Percentiles rank a stretch among this genome's conserved stretches.
Conservation (phyloP, 2,888 invertebrate genomes). For the Perizoma flavofasciatum region DNA sequence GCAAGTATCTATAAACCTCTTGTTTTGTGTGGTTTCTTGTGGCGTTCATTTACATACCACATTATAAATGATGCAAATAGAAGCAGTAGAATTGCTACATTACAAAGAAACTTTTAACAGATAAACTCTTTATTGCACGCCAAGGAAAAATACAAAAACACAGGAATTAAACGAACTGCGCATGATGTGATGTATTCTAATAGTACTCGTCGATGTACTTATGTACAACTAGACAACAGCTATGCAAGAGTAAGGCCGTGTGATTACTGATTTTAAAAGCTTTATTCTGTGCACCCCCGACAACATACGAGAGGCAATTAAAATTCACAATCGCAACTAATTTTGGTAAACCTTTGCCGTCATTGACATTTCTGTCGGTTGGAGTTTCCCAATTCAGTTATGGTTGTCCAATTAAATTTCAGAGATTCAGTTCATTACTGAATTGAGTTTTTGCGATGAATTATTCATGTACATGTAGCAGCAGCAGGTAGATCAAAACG, state of each 20-base stretch:
- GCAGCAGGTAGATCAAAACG: too few species aligned
- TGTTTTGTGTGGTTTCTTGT: conserved; percentile 8
- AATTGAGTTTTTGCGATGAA: conserved; percentile 1
- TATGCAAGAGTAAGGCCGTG: neutral
- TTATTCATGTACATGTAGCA: neutral
- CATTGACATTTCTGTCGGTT: conserved; percentile 28
- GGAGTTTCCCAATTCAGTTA: conserved; percentile 17
- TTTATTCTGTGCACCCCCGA: conserved; percentile 8
- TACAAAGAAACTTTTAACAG: too few species aligned
- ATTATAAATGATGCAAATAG: neutral
- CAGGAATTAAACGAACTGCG: too few species aligned
- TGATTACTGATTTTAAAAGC: neutral
- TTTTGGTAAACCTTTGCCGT: conserved; percentile 37
- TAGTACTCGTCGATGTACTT: too few species aligned
- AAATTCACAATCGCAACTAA: conserved; percentile 48
- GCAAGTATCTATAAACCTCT: conserved; percentile 1
- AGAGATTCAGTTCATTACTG: neutral
- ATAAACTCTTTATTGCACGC: too few species aligned
- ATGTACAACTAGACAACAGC: too few species aligned
- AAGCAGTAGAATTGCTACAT: neutral
- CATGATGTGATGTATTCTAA: too few species aligned
- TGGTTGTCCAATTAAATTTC: conserved; percentile 29
- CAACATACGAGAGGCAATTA: conserved; percentile 45
- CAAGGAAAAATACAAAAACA: too few species aligned
- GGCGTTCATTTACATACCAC: conserved; percentile 33